Conservation (phyloP, 2,797 vertebrate species). For the Anabacerthia variegaticeps region DNA sequence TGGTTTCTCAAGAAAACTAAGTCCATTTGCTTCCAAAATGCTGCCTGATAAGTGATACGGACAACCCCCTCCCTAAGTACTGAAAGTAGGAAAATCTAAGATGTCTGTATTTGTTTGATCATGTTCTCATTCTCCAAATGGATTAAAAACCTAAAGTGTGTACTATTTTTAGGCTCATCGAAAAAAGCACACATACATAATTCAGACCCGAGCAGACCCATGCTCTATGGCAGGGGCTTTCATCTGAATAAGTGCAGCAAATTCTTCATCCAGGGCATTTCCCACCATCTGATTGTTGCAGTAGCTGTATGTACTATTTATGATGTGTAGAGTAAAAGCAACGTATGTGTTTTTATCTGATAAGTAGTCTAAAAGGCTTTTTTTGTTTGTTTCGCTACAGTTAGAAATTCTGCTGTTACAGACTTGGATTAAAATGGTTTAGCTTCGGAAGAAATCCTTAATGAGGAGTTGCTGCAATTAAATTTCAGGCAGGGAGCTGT, state of each 20-base stretch:
- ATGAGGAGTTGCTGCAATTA: neutral
- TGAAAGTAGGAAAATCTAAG: neutral
- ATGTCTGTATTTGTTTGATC: neutral
- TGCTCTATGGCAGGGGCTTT: neutral
- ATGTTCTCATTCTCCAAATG: neutral
- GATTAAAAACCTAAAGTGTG: neutral
- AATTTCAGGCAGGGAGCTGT: neutral
- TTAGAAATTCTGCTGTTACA: neutral
- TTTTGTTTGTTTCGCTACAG: neutral
- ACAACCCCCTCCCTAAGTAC: neutral
- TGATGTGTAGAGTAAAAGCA: neutral
- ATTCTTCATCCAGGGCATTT: neutral
- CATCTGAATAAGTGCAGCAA: neutral
- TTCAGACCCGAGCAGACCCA: neutral
- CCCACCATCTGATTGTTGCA: neutral
- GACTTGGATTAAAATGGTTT: neutral
- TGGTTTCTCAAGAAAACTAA: neutral
- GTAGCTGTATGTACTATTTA: neutral
- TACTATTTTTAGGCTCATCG: slow-evolving; percentile 38
- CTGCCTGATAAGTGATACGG: neutral
- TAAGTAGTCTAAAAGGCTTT: neutral
- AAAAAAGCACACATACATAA: slow-evolving; percentile 36
- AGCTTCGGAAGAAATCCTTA: neutral
- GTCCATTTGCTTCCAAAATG: neutral
- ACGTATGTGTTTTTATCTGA: neutral